Base-by-base conservation (phyloP, 2,888 invertebrate genomes). In the Tubulanus polymorphus region DNA sequence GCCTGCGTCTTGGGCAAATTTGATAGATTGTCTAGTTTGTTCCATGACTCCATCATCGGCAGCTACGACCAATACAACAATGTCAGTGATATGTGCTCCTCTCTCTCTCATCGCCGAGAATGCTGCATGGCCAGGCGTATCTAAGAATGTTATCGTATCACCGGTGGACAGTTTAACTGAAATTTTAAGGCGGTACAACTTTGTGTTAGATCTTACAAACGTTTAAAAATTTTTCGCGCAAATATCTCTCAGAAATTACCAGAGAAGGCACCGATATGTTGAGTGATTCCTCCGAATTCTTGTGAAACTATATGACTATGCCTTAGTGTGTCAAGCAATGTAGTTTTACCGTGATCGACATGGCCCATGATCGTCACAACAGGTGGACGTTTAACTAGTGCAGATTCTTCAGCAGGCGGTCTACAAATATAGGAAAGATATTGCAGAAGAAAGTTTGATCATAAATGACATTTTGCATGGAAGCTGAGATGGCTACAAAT, bases 351-450 rank as follows among this genome's bases (percentile, higher is more conserved):
- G 81, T 99, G 99, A 83, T 99, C 99, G 1, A 99, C 96, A 79
- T 99, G 99, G 0, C 99, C 99, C 97, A 99, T 99, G 48, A 99
- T 91, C 3, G 97, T 94, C 0, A 96, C 94, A 1, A 99, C 91
- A 0, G 99, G 94, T 15, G 93, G 89, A 1, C 97, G 85, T 2
- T 85, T 85, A 37, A 85, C 83, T 15, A 93, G 81, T 18, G 84
- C 82, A 48, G 84, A 84, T 3, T 85, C 80, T 30, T 67, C 66
- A 23, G 74, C 67, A 1, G 69, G 65, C 1, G 71, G 67, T 45
- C 72, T 71, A 53, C 15, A 49, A 45, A n/a, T 10, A 23, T 25
- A 53, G 57, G 26, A 37, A 50, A 28, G 37, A 53, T 46, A 32
- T 8, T 37, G 46, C 26, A 23, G 10, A 10, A 41, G 15, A 28